A percentile compares a stretch with the other conserved stretches of the same genome.
These are phyloP conservation scores for Carollia perspicillata DNA, from an alignment of 2,113 vertebrate species.

Conservation along the genomic window DNA sequence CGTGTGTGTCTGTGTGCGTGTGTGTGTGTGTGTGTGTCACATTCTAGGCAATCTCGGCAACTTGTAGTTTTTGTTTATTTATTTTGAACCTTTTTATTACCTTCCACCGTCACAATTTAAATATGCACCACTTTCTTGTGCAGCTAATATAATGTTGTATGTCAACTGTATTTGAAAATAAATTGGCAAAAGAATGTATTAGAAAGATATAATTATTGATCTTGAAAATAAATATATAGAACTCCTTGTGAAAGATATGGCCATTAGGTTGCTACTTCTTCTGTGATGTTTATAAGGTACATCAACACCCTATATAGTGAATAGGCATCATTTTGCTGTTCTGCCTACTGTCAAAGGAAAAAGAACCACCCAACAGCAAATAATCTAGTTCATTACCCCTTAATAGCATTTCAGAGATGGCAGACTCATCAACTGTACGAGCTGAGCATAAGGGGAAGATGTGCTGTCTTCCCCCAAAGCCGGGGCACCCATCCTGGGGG, in stretches of 20 bases:
- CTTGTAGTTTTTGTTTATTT: background rate
- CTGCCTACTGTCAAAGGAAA: background rate
- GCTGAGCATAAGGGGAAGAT: background rate
- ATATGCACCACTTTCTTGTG: background rate
- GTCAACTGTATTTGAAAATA: background rate
- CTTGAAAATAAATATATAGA: background rate
- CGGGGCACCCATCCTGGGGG: background rate
- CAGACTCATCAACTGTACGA: background rate
- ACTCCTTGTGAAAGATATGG: background rate
- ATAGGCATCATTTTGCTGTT: background rate
- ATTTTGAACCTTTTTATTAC: background rate
- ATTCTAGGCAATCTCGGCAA: background rate
- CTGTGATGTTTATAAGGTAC: background rate
- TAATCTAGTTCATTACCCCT: background rate
- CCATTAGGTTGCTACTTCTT: background rate
- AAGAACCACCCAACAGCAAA: background rate
- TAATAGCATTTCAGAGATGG: background rate
- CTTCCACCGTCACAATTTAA: background rate
- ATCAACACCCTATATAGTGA: background rate
- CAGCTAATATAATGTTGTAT: background rate
- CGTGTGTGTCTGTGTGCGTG: background rate
- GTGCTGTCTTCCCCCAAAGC: background rate
- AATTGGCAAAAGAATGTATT: background rate
- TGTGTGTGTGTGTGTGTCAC: background rate
- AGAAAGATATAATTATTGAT: background rate